A percentile compares a stretch with the other conserved stretches of the same genome.
These are phyloP conservation scores for Drosophila rhopaloa DNA, from an alignment of 1,140 invertebrate species.

Conservation along the genomic window DNA sequence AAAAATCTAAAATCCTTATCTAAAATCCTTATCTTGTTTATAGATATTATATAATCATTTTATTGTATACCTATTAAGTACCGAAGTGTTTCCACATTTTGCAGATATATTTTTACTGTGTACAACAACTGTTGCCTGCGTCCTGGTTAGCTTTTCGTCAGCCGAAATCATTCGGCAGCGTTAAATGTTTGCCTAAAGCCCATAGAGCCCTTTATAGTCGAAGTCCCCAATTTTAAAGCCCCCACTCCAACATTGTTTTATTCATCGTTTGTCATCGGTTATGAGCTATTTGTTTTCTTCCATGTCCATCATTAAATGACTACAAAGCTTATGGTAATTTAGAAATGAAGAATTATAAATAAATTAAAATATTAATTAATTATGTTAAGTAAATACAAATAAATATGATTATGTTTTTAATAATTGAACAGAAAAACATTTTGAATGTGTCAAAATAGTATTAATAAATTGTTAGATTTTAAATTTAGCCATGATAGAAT, in stretches of 20 bases:
- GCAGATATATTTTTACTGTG: not conserved
- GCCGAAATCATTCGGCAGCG: conserved; percentile 67
- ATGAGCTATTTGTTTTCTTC: conserved; percentile 22
- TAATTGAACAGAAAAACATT: too few species aligned
- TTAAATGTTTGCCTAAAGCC: conserved; percentile 57
- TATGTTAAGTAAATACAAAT: too few species aligned
- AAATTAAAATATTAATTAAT: too few species aligned
- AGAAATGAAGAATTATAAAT: not conserved
- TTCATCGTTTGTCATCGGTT: conserved; percentile 23
- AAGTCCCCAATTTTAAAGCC: not conserved
- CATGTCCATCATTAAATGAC: not conserved
- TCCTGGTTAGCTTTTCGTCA: conserved; percentile 64
- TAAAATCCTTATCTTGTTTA: too few species aligned
- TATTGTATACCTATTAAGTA: too few species aligned
- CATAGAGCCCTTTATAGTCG: conserved; percentile 12
- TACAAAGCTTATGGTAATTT: not conserved
- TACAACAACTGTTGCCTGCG: conserved; percentile 30
- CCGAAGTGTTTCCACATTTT: too few species aligned
- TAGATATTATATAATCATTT: not conserved
- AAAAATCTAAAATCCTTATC: too few species aligned
- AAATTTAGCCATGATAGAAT: too few species aligned
- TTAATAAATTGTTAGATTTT: too few species aligned
- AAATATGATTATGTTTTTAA: too few species aligned
- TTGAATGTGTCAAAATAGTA: too few species aligned
- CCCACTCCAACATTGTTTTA: conserved; percentile 6